These are phyloP conservation scores for Anguilla obscura DNA, from an alignment of 2,797 vertebrate genomes.

Conservation along the genomic window DNA sequence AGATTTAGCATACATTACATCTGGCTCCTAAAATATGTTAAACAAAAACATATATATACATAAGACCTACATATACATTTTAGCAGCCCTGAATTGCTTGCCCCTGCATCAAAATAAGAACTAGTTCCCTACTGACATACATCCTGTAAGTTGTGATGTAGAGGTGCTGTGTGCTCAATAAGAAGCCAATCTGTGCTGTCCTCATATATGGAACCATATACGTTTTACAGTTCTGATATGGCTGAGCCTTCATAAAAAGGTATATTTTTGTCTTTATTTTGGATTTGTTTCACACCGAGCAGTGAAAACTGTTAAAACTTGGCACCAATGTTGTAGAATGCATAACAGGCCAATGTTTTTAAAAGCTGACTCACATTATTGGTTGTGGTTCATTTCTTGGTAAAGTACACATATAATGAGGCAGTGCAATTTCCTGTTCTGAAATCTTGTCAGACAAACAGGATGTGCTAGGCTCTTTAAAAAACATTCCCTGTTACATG, in stretches of 20 bases:
- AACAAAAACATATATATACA: too few species aligned
- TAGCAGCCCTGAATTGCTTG: too few species aligned
- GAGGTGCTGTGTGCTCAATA: too few species aligned
- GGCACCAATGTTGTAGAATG: not conserved
- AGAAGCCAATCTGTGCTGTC: too few species aligned
- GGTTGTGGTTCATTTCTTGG: conserved; percentile 3
- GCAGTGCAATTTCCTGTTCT: conserved; percentile 20
- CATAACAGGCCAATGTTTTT: too few species aligned
- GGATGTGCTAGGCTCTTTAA: conserved; percentile 26
- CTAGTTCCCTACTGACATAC: too few species aligned
- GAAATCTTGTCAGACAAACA: conserved; percentile 18
- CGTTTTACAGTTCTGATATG: not conserved
- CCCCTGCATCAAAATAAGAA: too few species aligned
- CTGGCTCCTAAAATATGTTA: too few species aligned
- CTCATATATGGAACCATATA: not conserved
- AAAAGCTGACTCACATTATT: not conserved
- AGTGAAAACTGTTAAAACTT: not conserved
- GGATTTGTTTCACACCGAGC: not conserved
- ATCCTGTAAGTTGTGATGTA: too few species aligned
- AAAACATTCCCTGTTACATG: conserved; percentile 35
- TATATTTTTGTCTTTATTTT: not conserved
- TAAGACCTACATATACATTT: too few species aligned
- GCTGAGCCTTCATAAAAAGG: not conserved
- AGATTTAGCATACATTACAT: too few species aligned
- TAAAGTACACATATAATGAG: not conserved